These are phyloP conservation scores for Drosophila lacteicornis DNA, from an alignment of 1,140 invertebrate species.

Conservation along the genomic window DNA sequence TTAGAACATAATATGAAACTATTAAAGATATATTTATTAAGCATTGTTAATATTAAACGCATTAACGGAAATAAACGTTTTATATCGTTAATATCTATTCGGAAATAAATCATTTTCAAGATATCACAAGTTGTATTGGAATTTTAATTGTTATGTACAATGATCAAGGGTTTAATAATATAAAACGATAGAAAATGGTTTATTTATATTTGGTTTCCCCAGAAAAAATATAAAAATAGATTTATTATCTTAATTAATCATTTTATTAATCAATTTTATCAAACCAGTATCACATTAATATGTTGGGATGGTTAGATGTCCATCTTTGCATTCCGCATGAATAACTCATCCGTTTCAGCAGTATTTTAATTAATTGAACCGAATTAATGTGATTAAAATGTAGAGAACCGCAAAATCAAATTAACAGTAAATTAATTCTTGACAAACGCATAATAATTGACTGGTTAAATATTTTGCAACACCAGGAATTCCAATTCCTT, in stretches of 20 bases:
- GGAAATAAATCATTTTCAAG: too few species aligned
- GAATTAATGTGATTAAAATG: slow-evolving; percentile 15
- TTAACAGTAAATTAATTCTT: slow-evolving; percentile 35
- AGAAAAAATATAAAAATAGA: not conserved
- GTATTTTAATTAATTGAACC: slow-evolving; percentile 11
- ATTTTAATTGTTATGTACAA: too few species aligned
- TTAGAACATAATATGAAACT: too few species aligned
- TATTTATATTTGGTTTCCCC: not conserved
- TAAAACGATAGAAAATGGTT: not conserved
- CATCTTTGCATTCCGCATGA: not conserved
- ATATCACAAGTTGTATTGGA: too few species aligned
- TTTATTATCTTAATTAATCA: not conserved
- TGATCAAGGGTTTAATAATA: not conserved
- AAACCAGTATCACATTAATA: not conserved
- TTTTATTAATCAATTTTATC: slow-evolving; percentile 2
- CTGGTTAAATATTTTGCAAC: slow-evolving; percentile 16
- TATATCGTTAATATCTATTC: too few species aligned
- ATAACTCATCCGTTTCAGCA: not conserved
- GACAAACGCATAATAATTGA: slow-evolving; percentile 22
- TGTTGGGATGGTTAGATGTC: not conserved
- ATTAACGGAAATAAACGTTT: too few species aligned
- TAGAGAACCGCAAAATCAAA: slow-evolving; percentile 19
- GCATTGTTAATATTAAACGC: too few species aligned
- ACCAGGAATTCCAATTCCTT: slow-evolving; percentile 19
- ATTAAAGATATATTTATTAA: too few species aligned